Evolutionary conservation across 2,113 vertebrate species (phyloP), one percentile per base, ranked within the genome.

Genomic region (Salvelinus namaycush): DNA sequence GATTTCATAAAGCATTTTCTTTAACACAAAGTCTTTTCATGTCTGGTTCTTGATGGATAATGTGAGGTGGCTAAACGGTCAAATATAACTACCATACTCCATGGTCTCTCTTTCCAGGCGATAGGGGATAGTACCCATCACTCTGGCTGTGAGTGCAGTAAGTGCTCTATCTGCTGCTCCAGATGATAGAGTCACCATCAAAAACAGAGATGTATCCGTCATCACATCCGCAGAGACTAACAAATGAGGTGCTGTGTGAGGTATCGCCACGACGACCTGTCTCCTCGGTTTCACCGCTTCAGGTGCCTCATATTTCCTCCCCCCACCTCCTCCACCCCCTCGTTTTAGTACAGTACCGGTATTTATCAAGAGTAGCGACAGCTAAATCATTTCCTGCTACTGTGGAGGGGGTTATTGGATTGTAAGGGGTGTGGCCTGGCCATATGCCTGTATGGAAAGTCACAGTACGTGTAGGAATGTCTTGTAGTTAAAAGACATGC

Each of bases 121-220:
- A 89, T 89, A 83, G 79, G 89, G 89, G 87, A 77, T 72, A 81
- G 75, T 79, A 79, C 29, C 87, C 85, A 81, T 89, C 84, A 34
- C 83, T 69, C 22, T 77, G 81, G 84, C 82, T 83, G 77, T 73
- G 26, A 75, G 81, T 24, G 60, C 84, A 81, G 80, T 75, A 22
- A 75, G 82, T n/a, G 60, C 84, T 81, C 80, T 89, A 89, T 91
- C 90, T 92, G 84, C 85, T 77, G 81, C 5, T 12, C 83, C 20
- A 60, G 88, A 88, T 89, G 91, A 90, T 83, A 85, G 91, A 90
- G 75, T 68, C 70, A 82, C 87, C 71, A 87, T 88, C 81, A 91
- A 89, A 86, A 83, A 86, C 68, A 68, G 84, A 85, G 82, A 93
- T 91, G 86, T 82, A 84, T 92, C 88, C 91, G 87, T 91, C 90